Evolutionary conservation across 2,888 invertebrate species (phyloP).

Genomic region (Drosophila mimica): DNA sequence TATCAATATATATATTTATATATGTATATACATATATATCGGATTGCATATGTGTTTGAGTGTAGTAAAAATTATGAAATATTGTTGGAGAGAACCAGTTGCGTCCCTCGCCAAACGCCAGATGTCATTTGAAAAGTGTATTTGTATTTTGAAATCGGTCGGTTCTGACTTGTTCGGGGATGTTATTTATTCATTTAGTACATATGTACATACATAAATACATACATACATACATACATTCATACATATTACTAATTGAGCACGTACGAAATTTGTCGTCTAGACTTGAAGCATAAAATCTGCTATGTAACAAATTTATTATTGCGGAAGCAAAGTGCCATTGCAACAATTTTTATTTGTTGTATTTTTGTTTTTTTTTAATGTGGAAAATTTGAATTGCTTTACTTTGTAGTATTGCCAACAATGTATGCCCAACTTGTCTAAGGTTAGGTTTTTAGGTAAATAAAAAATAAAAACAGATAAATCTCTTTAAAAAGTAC

Average conservation of each 20-base stretch:
- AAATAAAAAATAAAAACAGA: constrained; percentile 1
- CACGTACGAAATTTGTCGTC: constrained; percentile 78
- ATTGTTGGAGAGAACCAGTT: constrained; percentile 14
- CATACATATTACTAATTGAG: constrained; percentile 65
- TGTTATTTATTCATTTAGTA: constrained; percentile 27
- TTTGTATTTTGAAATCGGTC: constrained; percentile 18
- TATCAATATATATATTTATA: constrained; percentile 6
- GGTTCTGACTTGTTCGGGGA: constrained; percentile 3
- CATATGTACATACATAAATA: background rate
- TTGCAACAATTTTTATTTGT: constrained; percentile 54
- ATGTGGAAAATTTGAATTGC: constrained; percentile 31
- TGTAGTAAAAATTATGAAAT: constrained; percentile 56
- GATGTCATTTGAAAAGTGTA: constrained; percentile 56
- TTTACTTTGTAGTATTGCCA: constrained; percentile 8
- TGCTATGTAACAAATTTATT: constrained; percentile 69
- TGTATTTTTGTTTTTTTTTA: background rate
- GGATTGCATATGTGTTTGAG: background rate
- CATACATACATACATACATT: background rate
- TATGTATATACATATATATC: constrained; percentile 1
- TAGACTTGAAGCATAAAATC: constrained; percentile 75
- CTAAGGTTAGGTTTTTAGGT: constrained; percentile 58
- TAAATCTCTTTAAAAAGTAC: constrained; percentile 5
- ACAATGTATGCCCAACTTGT: constrained; percentile 22
- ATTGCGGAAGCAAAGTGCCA: constrained; percentile 63
- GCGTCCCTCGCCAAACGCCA: constrained; percentile 25